Base-by-base conservation (phyloP, 2,888 invertebrate genomes). In the Drosophila helvetica region DNA sequence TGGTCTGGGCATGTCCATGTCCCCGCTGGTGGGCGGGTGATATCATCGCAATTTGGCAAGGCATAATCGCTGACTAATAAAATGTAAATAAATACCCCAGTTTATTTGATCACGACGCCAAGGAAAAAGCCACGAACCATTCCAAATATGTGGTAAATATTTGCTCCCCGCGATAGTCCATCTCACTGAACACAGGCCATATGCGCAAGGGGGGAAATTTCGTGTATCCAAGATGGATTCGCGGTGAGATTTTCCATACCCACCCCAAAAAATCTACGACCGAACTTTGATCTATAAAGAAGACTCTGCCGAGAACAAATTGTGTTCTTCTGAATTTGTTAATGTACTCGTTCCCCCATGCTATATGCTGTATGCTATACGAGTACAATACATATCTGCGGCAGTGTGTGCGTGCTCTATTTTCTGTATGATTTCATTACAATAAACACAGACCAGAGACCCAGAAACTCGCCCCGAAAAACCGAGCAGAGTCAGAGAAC, bases 11-110 rank as follows among this genome's bases (percentile, higher is more conserved):
- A 65, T 67, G 67, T 65, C 65, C 53, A 25, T 47, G n/a, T 47
- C 38, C 6, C 38, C 38, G 38, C n/a, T 61, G 63, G 63, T 48
- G 69, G n/a, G 33, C 47, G 64, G 81, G 73, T 84, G 84, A 84
- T 88, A 87, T 86, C 87, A 88, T 84, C 84, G 63, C 79, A 65
- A 86, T 87, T 84, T 78, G 87, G 85, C 89, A 88, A 74, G 76
- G 70, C 59, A 88, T 86, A 88, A 83, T 83, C 72, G 80, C 62
- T 66, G 66, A 60, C 88, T 74, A 86, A 88, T 88, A 74, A 78
- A 88, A 80, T 86, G 75, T 67, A 84, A 88, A 83, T 74, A 88
- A 79, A 69, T 78, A 78, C 47, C 60, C 56, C 69, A 66, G 66
- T 67, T 66, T 66, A 66, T 67, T 67, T 67, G 66, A 67, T 67